phyloP scores from a whole-genome alignment of 2,888 invertebrate genomes.

The Candidula unifasciata region DNA sequence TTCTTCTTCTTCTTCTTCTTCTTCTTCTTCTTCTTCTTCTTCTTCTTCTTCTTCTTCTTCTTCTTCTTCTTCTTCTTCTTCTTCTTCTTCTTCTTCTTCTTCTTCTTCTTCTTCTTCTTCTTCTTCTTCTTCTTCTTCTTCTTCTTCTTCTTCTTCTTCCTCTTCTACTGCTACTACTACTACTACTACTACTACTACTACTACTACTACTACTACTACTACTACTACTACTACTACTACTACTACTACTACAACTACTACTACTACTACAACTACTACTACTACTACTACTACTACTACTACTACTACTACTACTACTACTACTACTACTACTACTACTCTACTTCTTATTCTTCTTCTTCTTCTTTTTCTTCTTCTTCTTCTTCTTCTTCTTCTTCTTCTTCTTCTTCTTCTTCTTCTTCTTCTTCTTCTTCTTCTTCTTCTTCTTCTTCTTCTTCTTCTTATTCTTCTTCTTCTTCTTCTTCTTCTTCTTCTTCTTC shows the following conservation, averaged over 20 bases:
- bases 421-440: neutral
- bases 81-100: neutral
- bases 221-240: neutral
- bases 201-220: neutral
- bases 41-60: neutral
- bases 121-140: neutral
- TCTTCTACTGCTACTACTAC: neutral
- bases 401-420: neutral
- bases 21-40: neutral
- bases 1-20: neutral
- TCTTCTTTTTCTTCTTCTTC: neutral
- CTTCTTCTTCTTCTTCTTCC: neutral
- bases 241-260: neutral
- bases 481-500: neutral
- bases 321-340: neutral
- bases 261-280: neutral
- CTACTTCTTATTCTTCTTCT: neutral
- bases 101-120: neutral
- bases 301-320: neutral
- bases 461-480: no score
- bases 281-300: neutral
- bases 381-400: neutral
- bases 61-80: neutral
- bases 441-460: neutral
- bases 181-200: no score